Conservation (phyloP, 2,888 invertebrate genomes). For the Phragmatobia fuliginosa region DNA sequence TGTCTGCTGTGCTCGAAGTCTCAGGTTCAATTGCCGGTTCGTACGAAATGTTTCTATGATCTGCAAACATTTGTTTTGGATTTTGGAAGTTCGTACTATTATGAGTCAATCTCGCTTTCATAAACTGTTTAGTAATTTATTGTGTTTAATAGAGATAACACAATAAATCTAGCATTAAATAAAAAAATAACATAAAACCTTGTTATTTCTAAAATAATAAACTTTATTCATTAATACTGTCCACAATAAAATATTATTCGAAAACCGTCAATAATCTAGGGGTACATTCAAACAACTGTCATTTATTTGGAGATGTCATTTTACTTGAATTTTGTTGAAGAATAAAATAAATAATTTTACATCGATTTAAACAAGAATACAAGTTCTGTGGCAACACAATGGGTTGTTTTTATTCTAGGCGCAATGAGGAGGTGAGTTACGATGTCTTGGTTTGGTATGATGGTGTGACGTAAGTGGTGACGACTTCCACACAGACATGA, state of each 20-base stretch:
- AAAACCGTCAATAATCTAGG: constrained; percentile 77
- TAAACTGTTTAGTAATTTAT: too few relatives aligned
- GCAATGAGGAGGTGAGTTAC: constrained; percentile 66
- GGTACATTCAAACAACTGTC: constrained; percentile 76
- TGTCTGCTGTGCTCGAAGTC: too few relatives aligned
- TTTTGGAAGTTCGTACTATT: too few relatives aligned
- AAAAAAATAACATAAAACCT: background rate
- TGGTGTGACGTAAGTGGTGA: constrained; percentile 15
- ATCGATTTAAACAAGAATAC: constrained; percentile 38
- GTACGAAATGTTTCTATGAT: too few relatives aligned
- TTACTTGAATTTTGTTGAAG: constrained; percentile 70
- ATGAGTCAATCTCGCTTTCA: too few relatives aligned
- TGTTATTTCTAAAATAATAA: background rate
- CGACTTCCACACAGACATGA: background rate
- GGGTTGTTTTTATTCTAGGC: constrained; percentile 78
- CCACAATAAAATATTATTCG: constrained; percentile 54
- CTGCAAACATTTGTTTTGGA: too few relatives aligned
- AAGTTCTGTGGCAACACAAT: constrained; percentile 61
- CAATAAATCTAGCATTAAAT: background rate
- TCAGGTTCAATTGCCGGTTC: too few relatives aligned
- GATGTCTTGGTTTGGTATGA: background rate
- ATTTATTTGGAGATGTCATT: constrained; percentile 79
- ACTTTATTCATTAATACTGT: constrained; percentile 36
- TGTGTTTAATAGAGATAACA: background rate
- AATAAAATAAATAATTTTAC: constrained; percentile 63